Conservation (phyloP, 2,888 invertebrate genomes). For the Blera fallax region DNA sequence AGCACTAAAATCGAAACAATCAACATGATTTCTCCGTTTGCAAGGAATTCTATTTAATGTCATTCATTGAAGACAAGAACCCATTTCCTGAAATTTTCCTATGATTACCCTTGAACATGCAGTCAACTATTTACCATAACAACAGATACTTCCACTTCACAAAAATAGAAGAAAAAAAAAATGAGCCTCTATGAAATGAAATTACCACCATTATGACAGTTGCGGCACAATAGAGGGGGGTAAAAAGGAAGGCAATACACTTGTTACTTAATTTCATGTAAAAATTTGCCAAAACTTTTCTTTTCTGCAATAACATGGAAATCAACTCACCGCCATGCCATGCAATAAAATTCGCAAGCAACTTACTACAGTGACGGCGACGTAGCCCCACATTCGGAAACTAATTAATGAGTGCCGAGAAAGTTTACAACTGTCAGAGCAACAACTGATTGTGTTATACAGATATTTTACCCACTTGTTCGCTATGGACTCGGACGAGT, state of each 20-base stretch:
- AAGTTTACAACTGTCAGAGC: conserved; percentile 54
- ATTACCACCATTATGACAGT: conserved; percentile 18
- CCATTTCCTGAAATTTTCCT: neutral
- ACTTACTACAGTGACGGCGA: neutral
- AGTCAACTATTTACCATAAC: neutral
- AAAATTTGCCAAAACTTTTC: conserved; percentile 33
- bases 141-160: neutral
- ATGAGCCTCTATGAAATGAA: neutral
- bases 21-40: conserved; percentile 4
- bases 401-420: conserved; percentile 56
- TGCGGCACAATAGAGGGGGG: neutral
- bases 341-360: conserved; percentile 21
- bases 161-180: neutral
- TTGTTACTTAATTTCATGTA: conserved; percentile 42
- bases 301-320: conserved; percentile 40
- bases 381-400: conserved; percentile 32
- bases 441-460: conserved; percentile 52
- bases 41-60: conserved; percentile 1
- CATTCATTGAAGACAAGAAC: neutral
- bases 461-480: conserved; percentile 15
- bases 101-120: conserved; percentile 9
- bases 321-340: conserved; percentile 16
- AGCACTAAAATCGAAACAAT: conserved; percentile 20
- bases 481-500: no score
- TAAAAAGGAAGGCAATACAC: neutral